Evolutionary conservation across 2,113 vertebrate genomes (phyloP).

Genomic region (Eulemur macaco): DNA sequence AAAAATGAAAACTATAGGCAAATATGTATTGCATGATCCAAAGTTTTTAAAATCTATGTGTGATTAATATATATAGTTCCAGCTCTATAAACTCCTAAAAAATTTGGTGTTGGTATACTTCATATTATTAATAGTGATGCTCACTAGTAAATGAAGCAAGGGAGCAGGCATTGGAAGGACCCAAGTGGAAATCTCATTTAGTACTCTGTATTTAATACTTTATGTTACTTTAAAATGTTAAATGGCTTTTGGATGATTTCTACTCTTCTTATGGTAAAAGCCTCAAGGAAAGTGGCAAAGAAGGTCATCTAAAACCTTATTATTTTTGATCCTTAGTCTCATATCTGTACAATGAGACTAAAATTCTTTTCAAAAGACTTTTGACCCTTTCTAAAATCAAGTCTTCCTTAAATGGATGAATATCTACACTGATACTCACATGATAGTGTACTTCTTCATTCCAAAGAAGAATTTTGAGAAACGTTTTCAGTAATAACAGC

Average conservation of each 20-base stretch:
- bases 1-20: slow-evolving; percentile 19
- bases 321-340: not conserved
- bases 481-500: not conserved
- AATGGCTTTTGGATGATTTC: not conserved
- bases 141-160: not conserved
- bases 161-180: not conserved
- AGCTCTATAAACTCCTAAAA: not conserved
- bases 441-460: not conserved
- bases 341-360: not conserved
- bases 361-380: slow-evolving; percentile 32
- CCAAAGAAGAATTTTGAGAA: slow-evolving; percentile 14
- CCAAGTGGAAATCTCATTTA: not conserved
- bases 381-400: not conserved
- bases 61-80: not conserved
- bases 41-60: not conserved
- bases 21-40: not conserved
- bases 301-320: not conserved
- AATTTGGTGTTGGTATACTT: not conserved
- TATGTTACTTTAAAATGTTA: not conserved
- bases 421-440: not conserved
- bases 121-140: not conserved
- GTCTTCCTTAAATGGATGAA: not conserved
- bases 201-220: not conserved
- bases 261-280: not conserved
- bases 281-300: not conserved